Percentiles rank a stretch among this genome's conserved stretches.
phyloP scores from a whole-genome alignment of 2,113 vertebrate genomes.

The Jacana jacana region DNA sequence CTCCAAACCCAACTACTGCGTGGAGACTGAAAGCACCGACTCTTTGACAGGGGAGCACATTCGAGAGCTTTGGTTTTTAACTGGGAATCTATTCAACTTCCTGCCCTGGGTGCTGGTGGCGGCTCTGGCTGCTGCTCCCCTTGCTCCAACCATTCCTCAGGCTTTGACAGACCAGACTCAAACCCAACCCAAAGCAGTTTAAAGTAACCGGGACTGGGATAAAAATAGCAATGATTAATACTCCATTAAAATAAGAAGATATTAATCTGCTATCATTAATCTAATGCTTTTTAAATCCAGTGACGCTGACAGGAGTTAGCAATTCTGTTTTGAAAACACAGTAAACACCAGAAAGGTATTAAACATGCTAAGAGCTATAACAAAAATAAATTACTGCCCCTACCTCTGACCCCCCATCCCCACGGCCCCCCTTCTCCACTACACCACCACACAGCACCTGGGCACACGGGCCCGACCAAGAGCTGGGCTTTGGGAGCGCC shows the following conservation, averaged over 20 bases:
- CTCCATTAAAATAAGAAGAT: neutral
- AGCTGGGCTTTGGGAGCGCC: neutral
- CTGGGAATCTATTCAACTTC: neutral
- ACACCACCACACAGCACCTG: neutral
- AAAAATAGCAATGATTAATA: neutral
- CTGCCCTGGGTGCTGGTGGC: neutral
- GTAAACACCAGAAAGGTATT: neutral
- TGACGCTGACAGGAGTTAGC: neutral
- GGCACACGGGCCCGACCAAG: neutral
- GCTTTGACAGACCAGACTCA: neutral
- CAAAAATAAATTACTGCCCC: neutral
- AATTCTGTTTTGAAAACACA: neutral
- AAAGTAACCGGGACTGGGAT: neutral
- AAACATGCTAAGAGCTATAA: neutral
- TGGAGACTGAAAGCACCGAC: neutral
- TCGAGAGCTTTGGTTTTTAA: neutral
- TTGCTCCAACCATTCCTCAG: neutral
- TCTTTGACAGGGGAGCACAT: neutral
- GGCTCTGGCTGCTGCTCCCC: neutral
- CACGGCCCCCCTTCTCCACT: neutral
- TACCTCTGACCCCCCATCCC: neutral
- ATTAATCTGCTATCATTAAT: neutral
- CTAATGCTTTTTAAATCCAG: neutral
- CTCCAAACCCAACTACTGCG: neutral
- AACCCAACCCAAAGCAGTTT: neutral